Evolutionary conservation across 1,140 invertebrate genomes (phyloP), one percentile per base, ranked within the genome.

Genomic region (Calosoma granatense): DNA sequence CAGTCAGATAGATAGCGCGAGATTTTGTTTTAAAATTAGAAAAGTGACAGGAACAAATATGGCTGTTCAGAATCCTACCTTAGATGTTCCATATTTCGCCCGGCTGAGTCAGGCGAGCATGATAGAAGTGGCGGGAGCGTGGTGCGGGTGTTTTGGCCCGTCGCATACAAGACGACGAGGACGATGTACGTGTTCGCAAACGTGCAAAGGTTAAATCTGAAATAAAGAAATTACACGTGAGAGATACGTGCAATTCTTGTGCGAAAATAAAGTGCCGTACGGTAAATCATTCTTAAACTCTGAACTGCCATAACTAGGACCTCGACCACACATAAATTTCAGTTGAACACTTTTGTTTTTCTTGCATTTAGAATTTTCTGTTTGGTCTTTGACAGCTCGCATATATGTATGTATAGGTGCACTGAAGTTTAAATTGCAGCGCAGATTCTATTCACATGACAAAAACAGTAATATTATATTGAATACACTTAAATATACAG

Each of bases 11-110:
- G 41, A 47, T 47, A 47, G 41, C 41, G 41, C 41, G 15, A 47
- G 41, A 47, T 47, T 47, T 47, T 47, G 41, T 47, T 47, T 47
- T 47, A 47, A 47, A 47, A 47, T 47, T 47, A 47, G 41, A 47
- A 47, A 47, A 47, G 41, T 47, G 41, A 47, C 41, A 47, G 41
- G 15, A 47, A 47, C 41, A 47, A 47, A 47, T 47, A 47, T 17
- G 26, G 6, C 4, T 14, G 41, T 47, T 47, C 41, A 47, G 9
- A 17, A 4, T 17, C 17, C 17, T 36, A 12, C 41, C 17, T 17
- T 47, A 17, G 41, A 47, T 47, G 41, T 17, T 4, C 15, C 15
- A 47, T 47, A 47, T 4, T 17, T 11, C 15, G 41, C 6, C 26
- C 4, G 14, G 26, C 6, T 30, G 41, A 12, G 41, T 47, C 41